These are phyloP conservation scores for Etia nguti DNA, from an alignment of 2,113 vertebrate species.

Conservation along the genomic window DNA sequence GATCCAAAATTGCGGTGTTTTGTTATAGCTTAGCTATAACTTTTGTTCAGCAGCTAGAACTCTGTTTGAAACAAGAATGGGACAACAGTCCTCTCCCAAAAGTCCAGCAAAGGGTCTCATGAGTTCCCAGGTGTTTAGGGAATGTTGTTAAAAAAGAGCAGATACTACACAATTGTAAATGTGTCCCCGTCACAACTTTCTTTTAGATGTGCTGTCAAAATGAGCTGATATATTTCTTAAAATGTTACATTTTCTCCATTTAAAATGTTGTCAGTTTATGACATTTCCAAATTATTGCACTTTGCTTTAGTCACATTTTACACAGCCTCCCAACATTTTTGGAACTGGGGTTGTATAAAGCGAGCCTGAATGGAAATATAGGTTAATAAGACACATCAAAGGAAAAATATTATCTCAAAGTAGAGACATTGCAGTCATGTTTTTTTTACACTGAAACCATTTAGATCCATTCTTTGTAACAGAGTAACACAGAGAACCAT, in stretches of 20 bases:
- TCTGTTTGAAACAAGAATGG: neutral
- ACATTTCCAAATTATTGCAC: neutral
- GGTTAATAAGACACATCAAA: neutral
- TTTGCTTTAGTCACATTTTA: neutral
- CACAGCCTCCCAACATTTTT: neutral
- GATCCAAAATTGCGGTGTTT: too few species aligned
- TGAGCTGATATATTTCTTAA: too few species aligned
- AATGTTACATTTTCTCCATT: neutral
- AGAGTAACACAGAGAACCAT: neutral
- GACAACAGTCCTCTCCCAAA: neutral
- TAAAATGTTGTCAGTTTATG: neutral
- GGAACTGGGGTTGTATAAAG: neutral
- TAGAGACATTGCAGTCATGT: neutral
- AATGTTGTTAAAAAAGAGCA: neutral
- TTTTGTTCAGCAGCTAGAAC: neutral
- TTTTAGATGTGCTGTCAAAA: neutral
- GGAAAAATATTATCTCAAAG: neutral
- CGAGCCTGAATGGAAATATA: neutral
- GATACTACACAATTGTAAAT: neutral
- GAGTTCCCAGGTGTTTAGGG: neutral
- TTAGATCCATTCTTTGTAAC: neutral
- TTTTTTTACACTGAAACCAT: neutral
- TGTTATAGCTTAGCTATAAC: accelerated
- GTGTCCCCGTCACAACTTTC: neutral
- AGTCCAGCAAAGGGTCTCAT: neutral